These are phyloP conservation scores for Patiria miniata DNA, from an alignment of 35 echinoderm and acorn worm genomes.

Conservation along the genomic window DNA sequence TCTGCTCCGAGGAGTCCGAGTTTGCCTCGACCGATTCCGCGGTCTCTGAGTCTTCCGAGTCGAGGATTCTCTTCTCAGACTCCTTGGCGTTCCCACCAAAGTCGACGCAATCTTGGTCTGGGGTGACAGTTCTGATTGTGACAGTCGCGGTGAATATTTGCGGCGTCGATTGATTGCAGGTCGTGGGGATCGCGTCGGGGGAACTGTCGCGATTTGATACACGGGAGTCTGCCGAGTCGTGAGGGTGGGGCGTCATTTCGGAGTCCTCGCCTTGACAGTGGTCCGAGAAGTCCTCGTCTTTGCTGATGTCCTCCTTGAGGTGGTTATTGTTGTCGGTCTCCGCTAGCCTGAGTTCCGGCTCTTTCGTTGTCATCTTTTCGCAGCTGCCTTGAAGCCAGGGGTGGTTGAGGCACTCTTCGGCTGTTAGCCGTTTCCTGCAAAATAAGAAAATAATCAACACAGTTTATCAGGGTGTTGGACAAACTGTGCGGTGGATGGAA, in stretches of 20 bases:
- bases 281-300: neutral
- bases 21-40: neutral
- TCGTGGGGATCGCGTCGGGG: neutral
- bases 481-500: too few species aligned
- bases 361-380: neutral
- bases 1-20: neutral
- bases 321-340: slow-evolving; percentile 7
- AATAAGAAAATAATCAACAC: neutral
- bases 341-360: neutral
- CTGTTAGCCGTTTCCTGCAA: slow-evolving; percentile 47
- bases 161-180: neutral
- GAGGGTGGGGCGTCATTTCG: neutral
- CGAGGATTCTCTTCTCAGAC: slow-evolving; percentile 5
- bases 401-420: slow-evolving; percentile 45
- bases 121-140: neutral
- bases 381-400: slow-evolving; percentile 25
- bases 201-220: neutral
- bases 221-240: neutral
- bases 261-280: neutral
- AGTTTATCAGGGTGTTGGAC: too few species aligned
- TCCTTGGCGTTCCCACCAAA: neutral
- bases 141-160: neutral
- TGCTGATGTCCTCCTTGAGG: neutral
- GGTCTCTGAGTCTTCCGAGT: neutral
- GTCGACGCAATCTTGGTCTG: neutral